A percentile compares a stretch with the other conserved stretches of the same genome.
phyloP scores from a whole-genome alignment of 2,113 vertebrate species.

The Odocoileus virginianus region DNA sequence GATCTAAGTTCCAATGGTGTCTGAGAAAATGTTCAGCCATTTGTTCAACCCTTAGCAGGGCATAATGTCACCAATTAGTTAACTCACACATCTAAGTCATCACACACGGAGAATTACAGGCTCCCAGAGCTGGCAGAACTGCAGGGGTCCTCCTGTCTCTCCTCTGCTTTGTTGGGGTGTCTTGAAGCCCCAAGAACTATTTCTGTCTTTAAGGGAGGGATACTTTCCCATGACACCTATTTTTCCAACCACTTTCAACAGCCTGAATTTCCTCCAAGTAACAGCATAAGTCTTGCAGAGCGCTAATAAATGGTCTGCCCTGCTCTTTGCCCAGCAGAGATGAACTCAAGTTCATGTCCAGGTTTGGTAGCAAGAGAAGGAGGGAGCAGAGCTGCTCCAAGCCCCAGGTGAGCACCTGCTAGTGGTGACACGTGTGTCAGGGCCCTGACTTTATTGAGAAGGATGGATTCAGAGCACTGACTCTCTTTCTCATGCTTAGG shows the following conservation, averaged over 20 bases:
- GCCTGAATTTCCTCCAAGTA: neutral
- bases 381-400: neutral
- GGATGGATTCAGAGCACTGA: neutral
- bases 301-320: neutral
- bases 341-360: neutral
- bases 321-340: neutral
- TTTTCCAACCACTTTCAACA: neutral
- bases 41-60: neutral
- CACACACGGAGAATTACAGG: neutral
- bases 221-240: neutral
- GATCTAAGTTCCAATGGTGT: conserved; percentile 27
- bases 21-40: conserved; percentile 17
- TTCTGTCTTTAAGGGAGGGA: neutral
- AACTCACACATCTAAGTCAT: neutral
- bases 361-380: fast-evolving
- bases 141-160: neutral
- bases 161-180: neutral
- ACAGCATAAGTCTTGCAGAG: neutral
- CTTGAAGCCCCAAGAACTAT: neutral
- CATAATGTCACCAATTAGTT: conserved; percentile 13
- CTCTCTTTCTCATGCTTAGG: neutral
- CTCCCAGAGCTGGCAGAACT: neutral
- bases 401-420: neutral
- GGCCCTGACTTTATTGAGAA: neutral
- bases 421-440: neutral